phyloP scores from a whole-genome alignment of 23 tunicate species.

The Ascidia mentula region DNA sequence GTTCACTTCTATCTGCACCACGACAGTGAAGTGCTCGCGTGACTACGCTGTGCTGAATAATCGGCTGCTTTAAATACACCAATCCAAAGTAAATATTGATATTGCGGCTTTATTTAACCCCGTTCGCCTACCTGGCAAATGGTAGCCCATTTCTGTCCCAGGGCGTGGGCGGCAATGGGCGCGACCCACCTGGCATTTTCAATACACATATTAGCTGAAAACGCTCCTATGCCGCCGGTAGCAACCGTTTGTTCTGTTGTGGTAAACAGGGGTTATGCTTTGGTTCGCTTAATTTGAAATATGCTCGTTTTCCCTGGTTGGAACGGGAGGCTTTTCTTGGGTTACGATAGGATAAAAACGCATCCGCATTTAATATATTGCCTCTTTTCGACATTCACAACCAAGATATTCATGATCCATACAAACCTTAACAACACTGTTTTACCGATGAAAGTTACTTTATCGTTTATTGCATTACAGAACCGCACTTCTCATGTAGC shows the following conservation, averaged over 20 bases:
- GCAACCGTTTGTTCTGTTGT: background rate
- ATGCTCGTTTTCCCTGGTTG: too few relatives aligned
- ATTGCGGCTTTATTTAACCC: slow-evolving; percentile 2
- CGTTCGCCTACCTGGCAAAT: background rate
- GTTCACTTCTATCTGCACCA: background rate
- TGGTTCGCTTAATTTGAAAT: too few relatives aligned
- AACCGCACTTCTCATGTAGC: too few relatives aligned
- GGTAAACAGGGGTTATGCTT: background rate
- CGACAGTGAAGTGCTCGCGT: background rate
- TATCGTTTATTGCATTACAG: too few relatives aligned
- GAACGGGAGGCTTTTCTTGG: too few relatives aligned
- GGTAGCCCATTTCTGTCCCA: too few relatives aligned
- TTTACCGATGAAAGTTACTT: too few relatives aligned
- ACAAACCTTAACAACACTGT: too few relatives aligned
- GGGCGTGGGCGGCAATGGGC: background rate
- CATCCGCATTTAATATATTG: too few relatives aligned
- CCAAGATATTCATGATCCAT: too few relatives aligned
- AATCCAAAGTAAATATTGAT: slow-evolving; percentile 6
- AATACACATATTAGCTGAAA: background rate
- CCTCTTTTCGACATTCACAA: too few relatives aligned
- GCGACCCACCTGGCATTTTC: slow-evolving; percentile 6
- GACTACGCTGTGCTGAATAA: background rate
- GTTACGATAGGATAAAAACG: too few relatives aligned
- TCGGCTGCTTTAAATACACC: slow-evolving; percentile 9
- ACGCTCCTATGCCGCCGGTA: background rate